A percentile compares a stretch with the other conserved stretches of the same genome.
Evolutionary conservation across 2,113 vertebrate genomes (phyloP).

Genomic region (Ochotona curzoniae): DNA sequence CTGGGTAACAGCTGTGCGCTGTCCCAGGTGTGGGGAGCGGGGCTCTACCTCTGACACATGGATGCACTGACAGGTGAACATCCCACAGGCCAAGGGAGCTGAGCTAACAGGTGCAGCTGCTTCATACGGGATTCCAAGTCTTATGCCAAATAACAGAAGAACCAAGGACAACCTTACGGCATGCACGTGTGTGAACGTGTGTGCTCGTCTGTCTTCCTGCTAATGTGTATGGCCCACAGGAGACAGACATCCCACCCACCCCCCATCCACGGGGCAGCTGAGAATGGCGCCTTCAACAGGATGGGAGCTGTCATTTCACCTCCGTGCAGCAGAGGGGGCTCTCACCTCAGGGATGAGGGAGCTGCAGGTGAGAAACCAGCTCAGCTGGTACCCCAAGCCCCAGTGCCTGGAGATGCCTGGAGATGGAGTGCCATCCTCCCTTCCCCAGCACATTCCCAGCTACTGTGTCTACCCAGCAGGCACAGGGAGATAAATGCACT

Average conservation of each 20-base stretch:
- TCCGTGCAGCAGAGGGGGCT: constrained; percentile 49
- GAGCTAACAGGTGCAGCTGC: rapidly evolving
- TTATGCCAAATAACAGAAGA: not conserved
- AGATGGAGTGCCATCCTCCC: too few species aligned
- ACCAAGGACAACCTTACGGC: too few species aligned
- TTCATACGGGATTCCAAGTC: not conserved
- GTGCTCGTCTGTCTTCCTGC: not conserved
- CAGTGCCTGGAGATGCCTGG: rapidly evolving
- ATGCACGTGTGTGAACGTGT: not conserved
- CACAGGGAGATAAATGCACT: not conserved
- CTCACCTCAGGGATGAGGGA: rapidly evolving
- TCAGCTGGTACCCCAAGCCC: not conserved
- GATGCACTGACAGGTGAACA: rapidly evolving
- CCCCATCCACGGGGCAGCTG: not conserved
- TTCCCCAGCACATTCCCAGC: not conserved
- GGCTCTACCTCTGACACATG: not conserved
- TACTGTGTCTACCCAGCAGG: not conserved
- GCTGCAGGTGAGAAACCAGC: not conserved
- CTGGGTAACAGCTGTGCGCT: not conserved
- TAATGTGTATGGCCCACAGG: not conserved
- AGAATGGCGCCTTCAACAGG: rapidly evolving
- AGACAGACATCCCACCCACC: too few species aligned
- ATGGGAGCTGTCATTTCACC: not conserved
- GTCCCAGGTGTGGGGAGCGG: rapidly evolving
- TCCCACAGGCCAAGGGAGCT: not conserved